Conservation (phyloP, 2,888 invertebrate genomes). For the Andrena bicolor region DNA sequence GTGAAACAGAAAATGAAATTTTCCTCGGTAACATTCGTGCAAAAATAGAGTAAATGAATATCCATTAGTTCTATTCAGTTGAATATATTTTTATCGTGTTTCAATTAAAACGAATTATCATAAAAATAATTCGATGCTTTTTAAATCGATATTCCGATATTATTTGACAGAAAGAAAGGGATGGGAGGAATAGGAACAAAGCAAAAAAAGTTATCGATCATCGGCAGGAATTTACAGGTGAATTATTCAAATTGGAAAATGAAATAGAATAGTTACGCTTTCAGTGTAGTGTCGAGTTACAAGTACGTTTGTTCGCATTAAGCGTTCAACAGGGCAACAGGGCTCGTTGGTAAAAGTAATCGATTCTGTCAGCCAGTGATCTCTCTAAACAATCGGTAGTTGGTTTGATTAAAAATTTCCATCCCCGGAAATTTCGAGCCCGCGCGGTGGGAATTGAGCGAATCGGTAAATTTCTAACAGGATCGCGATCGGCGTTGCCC, state of each 20-base stretch:
- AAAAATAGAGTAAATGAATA: too few species aligned
- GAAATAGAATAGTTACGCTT: not conserved
- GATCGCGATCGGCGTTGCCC: slow-evolving; percentile 15
- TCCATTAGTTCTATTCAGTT: too few species aligned
- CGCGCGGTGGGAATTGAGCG: not conserved
- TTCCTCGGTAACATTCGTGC: too few species aligned
- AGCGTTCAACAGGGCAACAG: not conserved
- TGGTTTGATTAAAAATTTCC: slow-evolving; percentile 32
- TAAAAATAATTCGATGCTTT: too few species aligned
- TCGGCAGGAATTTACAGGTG: too few species aligned
- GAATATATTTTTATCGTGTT: too few species aligned
- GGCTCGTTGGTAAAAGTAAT: not conserved
- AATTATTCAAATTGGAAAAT: not conserved
- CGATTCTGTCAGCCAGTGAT: not conserved
- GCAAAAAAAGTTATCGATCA: too few species aligned
- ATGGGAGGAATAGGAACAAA: too few species aligned
- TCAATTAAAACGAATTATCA: too few species aligned
- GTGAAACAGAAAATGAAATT: too few species aligned
- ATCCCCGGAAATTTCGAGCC: not conserved
- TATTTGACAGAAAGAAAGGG: too few species aligned
- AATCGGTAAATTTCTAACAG: slow-evolving; percentile 30
- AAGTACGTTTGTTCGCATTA: not conserved
- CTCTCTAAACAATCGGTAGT: not conserved
- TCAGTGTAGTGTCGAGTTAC: not conserved
- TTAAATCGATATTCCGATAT: too few species aligned